These are phyloP conservation scores for Nothura maculosa DNA, from an alignment of 2,797 vertebrate genomes.

Conservation along the genomic window DNA sequence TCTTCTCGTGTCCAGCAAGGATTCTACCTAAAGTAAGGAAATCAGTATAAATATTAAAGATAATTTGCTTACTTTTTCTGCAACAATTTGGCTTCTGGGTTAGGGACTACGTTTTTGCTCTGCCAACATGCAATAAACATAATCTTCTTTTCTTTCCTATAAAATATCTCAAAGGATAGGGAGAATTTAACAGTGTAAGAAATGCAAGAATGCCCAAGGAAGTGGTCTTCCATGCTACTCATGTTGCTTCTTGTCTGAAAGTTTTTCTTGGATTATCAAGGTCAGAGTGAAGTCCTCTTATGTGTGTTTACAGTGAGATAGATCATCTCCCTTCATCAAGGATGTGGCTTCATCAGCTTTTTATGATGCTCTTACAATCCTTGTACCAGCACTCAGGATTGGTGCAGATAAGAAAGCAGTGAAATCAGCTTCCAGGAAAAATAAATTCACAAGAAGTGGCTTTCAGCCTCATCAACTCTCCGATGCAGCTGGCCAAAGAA, in stretches of 20 bases:
- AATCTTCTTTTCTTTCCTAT: neutral
- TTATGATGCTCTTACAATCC: neutral
- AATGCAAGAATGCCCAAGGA: neutral
- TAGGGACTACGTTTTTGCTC: neutral
- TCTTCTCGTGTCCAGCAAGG: neutral
- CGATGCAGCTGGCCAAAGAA: neutral
- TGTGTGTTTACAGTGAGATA: neutral
- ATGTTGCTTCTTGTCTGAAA: neutral
- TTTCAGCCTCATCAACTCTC: neutral
- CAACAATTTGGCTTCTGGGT: neutral
- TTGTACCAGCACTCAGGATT: neutral
- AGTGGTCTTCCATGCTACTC: neutral
- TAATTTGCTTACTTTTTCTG: neutral
- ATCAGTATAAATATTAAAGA: neutral
- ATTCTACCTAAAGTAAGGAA: neutral
- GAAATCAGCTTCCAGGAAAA: neutral
- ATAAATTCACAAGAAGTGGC: neutral
- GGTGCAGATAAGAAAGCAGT: neutral
- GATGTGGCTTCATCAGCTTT: neutral
- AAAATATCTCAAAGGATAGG: neutral
- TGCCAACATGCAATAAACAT: neutral
- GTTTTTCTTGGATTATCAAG: neutral
- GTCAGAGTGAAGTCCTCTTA: neutral
- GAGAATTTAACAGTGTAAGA: neutral
- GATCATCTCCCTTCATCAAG: neutral